These are phyloP conservation scores for Branchellion lobata DNA, from an alignment of 2,888 invertebrate species.

Conservation along the genomic window DNA sequence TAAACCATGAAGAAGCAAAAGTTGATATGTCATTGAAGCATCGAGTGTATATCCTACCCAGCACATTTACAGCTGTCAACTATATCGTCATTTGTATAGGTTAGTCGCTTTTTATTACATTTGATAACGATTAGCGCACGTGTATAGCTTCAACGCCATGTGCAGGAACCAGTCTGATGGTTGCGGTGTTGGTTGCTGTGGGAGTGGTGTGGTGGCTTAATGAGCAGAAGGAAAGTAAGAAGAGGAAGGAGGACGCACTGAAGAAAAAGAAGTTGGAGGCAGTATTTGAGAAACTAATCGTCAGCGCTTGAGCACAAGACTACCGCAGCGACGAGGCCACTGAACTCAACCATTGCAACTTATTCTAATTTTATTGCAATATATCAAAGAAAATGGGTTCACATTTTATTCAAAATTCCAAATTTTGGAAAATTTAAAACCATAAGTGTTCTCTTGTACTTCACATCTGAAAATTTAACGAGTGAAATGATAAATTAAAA, in stretches of 20 bases:
- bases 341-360: no score
- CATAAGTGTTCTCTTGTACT: no score
- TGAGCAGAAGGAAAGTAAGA: not conserved
- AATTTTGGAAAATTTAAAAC: not conserved
- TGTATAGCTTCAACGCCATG: no score
- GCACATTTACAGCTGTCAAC: not conserved
- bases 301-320: no score
- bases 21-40: no score
- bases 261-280: not conserved
- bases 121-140: no score
- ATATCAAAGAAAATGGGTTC: no score
- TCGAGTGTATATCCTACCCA: not conserved
- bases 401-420: conserved; percentile 1
- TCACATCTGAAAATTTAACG: no score
- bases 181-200: not conserved
- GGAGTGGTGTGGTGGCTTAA: not conserved
- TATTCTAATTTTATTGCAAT: no score
- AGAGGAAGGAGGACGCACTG: not conserved
- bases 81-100: conserved; percentile 5
- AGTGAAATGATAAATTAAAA: no score
- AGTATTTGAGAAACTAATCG: not conserved
- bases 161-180: not conserved
- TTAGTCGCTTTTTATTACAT: not conserved
- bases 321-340: no score
- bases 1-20: no score